Base-by-base conservation (phyloP, 1,140 invertebrate species). In the Steinernema feltiae region DNA sequence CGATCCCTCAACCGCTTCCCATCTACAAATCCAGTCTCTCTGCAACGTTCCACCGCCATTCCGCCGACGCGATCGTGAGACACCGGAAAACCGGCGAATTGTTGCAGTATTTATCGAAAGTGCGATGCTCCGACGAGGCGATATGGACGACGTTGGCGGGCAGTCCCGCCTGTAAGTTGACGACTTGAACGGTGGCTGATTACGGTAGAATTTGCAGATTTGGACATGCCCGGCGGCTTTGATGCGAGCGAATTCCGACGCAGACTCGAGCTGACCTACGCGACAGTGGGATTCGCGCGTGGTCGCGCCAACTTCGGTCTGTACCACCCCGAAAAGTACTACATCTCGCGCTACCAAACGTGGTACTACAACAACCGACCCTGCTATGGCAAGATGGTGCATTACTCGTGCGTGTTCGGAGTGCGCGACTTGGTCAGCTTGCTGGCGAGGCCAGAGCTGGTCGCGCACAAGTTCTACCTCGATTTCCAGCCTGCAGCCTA, bases 391-490 rank as follows among this genome's bases (percentile, higher is more conserved):
- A 75, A 78, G 63, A 2, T 48, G 7, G 17, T 30, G n/a, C 70
- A 30, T 30, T n/a, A 72, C 15, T 78, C 77, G 17, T 78, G 77
- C 53, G 69, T 77, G 12, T 78, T 48, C 78, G 77, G 77, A 3
- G 29, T 78, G 31, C 29, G 29, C 48, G 77, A 78, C 77, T 29
- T 78, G 7, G 77, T 70, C 21, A 18, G 2, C 1, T 72, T 78
- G 1, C 15, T 78, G 3, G 29, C 32, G n/a, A 18, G 69, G 29
- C 35, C 31, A 18, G 32, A 80, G 24, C 78, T 78, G 1, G 70
- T 78, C 3, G 78, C 78, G 27, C 77, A 78, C 72, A 78, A 78
- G 75, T 76, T 78, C 27, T 69, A 79, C 30, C 17, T 78, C 27
- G 72, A 78, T 21, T 73, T 27, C 32, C 71, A 78, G 72, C 77